Base-by-base conservation (phyloP, 2,797 vertebrate species). In the Alauda arvensis region DNA sequence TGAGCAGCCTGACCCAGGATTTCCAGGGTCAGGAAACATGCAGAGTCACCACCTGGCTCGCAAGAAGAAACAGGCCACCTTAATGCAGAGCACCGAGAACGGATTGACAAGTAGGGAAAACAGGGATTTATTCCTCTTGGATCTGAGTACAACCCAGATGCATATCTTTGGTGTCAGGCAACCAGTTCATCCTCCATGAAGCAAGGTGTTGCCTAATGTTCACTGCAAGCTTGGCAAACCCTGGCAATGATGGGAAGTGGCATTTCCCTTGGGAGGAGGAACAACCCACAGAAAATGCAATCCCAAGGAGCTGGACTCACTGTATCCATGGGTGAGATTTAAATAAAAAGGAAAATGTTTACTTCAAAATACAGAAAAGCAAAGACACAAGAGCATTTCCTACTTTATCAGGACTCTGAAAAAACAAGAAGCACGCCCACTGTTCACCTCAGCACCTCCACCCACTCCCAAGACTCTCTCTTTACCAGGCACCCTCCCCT, bases 51-150 rank as follows among this genome's bases (percentile, higher is more conserved):
- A 55, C 40, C 31, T 24, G n/a, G 31, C 9, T 23, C 12, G 21
- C 34, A 83, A 49, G 13, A 46, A n/a, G 40, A 59, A 65, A 49
- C 0, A 4, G 48, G 55, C 18, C 46, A 40, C 12, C n/a, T 34
- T 28, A 5, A 2, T 3, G 20, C 43, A 46, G 8, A 1, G 31
- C 43, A n/a, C 29, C 46, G 1, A 29, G 15, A 91, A 71, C 0
- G 3, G 21, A 18, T 31, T 42, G n/a, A 40, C 2, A 5, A 61
- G 7, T 12, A 42, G 5, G 18, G 19, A 3, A 71, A 86, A 46
- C 0, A 3, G 3, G 6, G 20, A 74, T 19, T 53, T 53, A 65
- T 14, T 75, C 70, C 39, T 40, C 1, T 3, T 3, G 1, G 12
- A 40, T 74, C 34, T 19, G 29, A 74, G 24, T 45, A 67, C 13